Evolutionary conservation across 2,113 vertebrate genomes (phyloP).

Genomic region (Narcine bancroftii): DNA sequence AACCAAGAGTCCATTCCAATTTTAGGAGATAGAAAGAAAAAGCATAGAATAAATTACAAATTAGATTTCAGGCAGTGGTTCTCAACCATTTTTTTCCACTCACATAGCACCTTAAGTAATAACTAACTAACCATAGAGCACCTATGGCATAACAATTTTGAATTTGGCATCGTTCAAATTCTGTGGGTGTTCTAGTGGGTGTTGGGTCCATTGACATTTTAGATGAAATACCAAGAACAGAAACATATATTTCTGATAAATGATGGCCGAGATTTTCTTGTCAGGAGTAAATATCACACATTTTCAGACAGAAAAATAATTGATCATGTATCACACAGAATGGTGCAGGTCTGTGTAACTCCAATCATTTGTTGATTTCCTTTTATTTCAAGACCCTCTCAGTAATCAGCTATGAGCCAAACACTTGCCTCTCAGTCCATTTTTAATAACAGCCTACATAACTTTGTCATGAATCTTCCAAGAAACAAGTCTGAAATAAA

Average conservation of each 20-base stretch:
- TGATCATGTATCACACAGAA: conserved; percentile 13
- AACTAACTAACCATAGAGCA: too few species aligned
- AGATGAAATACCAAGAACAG: neutral
- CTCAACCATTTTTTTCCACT: too few species aligned
- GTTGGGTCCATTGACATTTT: neutral
- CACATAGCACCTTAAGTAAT: too few species aligned
- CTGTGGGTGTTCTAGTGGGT: neutral
- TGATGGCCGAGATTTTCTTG: neutral
- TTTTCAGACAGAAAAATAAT: neutral
- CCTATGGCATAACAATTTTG: too few species aligned
- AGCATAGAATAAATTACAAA: neutral
- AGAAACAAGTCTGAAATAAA: neutral
- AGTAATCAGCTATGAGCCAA: neutral
- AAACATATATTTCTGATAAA: conserved; percentile 5
- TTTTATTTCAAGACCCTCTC: neutral
- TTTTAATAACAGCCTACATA: neutral
- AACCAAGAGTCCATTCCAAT: too few species aligned
- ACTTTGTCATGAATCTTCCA: neutral
- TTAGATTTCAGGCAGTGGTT: neutral
- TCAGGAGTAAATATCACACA: neutral
- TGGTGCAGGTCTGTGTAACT: conserved; percentile 19
- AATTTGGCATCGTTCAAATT: neutral
- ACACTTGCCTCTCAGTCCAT: neutral
- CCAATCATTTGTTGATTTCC: conserved; percentile 25
- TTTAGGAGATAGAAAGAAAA: too few species aligned